These are phyloP conservation scores for Daktulosphaira vitifoliae DNA, from an alignment of 1,140 invertebrate genomes.

Conservation along the genomic window DNA sequence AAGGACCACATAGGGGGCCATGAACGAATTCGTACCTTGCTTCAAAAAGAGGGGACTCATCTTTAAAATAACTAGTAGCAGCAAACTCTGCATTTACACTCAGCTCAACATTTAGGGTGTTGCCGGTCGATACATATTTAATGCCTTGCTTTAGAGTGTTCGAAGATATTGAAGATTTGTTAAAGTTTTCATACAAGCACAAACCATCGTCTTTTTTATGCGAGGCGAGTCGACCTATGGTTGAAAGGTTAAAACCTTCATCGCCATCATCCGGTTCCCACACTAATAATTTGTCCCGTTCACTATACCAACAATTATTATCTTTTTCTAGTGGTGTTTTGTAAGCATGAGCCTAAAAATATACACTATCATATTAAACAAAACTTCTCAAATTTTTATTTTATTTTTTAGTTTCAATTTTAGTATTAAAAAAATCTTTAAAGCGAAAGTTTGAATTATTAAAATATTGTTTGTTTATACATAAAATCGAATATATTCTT, in stretches of 20 bases:
- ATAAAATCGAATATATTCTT: no score
- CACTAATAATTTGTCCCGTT: conserved; percentile 69
- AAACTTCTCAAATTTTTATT: not conserved
- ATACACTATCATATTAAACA: conserved; percentile 5
- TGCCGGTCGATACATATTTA: conserved; percentile 49
- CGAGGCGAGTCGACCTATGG: conserved; percentile 37
- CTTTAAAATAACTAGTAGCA: conserved; percentile 77
- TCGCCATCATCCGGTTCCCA: conserved; percentile 53
- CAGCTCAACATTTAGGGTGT: conserved; percentile 45
- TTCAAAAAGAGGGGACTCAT: conserved; percentile 67
- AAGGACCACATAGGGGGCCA: conserved; percentile 73
- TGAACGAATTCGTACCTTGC: conserved; percentile 80
- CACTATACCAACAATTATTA: conserved; percentile 61
- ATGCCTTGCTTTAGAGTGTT: conserved; percentile 46
- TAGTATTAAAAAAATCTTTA: no score
- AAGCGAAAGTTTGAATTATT: no score
- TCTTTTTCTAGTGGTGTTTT: conserved; percentile 54
- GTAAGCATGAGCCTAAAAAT: conserved; percentile 59
- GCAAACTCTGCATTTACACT: conserved; percentile 65
- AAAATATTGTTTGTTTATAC: no score
- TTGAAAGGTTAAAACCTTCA: conserved; percentile 7
- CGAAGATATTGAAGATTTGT: conserved; percentile 44
- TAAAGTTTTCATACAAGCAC: conserved; percentile 2
- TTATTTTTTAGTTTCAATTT: no score
- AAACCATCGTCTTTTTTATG: conserved; percentile 35